A percentile compares a stretch with the other conserved stretches of the same genome.
These are phyloP conservation scores for Gymnocheta viridis DNA, from an alignment of 2,888 invertebrate species.

Conservation along the genomic window DNA sequence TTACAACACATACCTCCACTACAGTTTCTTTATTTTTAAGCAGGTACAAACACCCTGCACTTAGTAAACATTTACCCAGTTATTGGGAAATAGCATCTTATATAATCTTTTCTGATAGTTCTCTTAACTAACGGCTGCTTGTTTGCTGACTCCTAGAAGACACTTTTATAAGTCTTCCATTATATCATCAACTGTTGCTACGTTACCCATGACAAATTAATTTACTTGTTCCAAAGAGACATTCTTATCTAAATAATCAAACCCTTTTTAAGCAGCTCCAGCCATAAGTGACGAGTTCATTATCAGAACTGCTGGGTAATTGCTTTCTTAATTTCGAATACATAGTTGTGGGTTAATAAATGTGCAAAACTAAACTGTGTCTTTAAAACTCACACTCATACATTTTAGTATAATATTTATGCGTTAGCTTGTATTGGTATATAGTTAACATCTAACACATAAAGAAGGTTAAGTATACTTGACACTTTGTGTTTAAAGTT, in stretches of 20 bases:
- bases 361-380: conserved; percentile 15
- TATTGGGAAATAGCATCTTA: too few relatives aligned
- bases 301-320: conserved; percentile 19
- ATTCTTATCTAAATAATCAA: neutral
- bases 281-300: neutral
- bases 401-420: neutral
- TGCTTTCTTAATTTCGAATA: conserved; percentile 1
- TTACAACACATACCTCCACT: conserved; percentile 2
- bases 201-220: too few relatives aligned
- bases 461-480: conserved; percentile 72
- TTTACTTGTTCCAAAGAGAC: too few relatives aligned
- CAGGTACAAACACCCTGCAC: neutral
- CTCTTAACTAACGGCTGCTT: neutral
- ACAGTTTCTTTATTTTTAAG: neutral
- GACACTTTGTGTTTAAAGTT: conserved; percentile 69
- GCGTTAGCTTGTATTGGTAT: conserved; percentile 1
- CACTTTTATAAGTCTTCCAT: too few relatives aligned
- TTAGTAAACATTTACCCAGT: too few relatives aligned
- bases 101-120: neutral
- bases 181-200: too few relatives aligned
- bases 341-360: conserved; percentile 33
- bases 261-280: neutral
- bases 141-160: neutral
- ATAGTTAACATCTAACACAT: conserved; percentile 58
- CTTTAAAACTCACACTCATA: neutral